Evolutionary conservation across 2,888 invertebrate genomes (phyloP), one percentile per base, ranked within the genome.

Genomic region (Salticus scenicus): DNA sequence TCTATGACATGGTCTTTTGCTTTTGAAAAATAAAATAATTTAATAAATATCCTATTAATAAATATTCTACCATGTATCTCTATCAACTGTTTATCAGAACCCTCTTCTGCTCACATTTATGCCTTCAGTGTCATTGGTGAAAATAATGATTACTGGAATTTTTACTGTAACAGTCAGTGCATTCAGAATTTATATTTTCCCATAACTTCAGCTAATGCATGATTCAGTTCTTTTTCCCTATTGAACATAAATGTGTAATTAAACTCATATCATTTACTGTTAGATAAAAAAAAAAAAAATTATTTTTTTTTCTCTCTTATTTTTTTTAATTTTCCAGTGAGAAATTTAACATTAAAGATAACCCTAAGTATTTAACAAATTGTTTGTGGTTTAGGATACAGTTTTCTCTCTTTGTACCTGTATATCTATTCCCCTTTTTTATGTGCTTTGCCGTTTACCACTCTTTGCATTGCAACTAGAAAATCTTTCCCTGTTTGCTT

Each of bases 401-500:
- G 20, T 7, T 57, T 24, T 24, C 57, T 57, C 24, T 57, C 51
- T 31, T 24, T 76, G 71, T 76, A 72, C 75, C 42, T 76, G 30
- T 76, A 73, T 37, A 28, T 76, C 74, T 82, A 17, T 69, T 71
- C 70, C 24, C 12, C 42, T 14, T 14, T 73, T 66, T 42, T 33
- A 76, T 76, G 82, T 82, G 82, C 76, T 76, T 80, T 27, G 31
- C 70, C 69, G 37, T 80, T 69, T 71, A 76, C 41, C 63, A 63
- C 42, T 79, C 47, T 71, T 79, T 79, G 79, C 79, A 72, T 81
- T 81, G 33, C 42, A 30, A 75, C 47, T 81, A 51, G 69, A 66
- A 57, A 51, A 76, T 71, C 82, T 76, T 82, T 76, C 75, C 82
- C 70, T 69, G 66, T 72, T 37, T 83, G 82, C 82, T 76, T 83